A percentile compares a stretch with the other conserved stretches of the same genome.
Evolutionary conservation across 2,113 vertebrate genomes (phyloP).

Genomic region (Platysternon megacephalum): DNA sequence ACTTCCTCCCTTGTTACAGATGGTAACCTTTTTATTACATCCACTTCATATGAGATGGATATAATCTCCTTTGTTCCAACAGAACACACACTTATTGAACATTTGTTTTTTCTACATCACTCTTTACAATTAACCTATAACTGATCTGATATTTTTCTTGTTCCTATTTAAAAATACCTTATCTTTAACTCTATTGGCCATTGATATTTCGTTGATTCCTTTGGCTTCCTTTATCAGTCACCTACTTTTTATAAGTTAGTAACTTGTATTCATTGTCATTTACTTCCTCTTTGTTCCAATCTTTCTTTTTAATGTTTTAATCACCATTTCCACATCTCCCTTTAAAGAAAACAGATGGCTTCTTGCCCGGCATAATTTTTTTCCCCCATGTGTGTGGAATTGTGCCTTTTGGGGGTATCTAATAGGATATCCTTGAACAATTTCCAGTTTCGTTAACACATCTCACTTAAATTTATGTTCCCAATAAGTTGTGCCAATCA

Average conservation of each 20-base stretch:
- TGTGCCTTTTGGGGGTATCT: neutral
- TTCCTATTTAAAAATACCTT: neutral
- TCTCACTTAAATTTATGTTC: neutral
- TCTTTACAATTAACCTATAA: neutral
- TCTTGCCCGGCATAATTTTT: neutral
- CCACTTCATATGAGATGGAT: neutral
- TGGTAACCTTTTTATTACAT: neutral
- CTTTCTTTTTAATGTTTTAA: neutral
- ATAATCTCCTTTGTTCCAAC: neutral
- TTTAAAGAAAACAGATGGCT: neutral
- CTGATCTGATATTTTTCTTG: neutral
- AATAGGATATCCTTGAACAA: neutral
- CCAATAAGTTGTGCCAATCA: neutral
- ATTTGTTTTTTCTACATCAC: neutral
- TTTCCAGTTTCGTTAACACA: neutral
- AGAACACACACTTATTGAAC: neutral
- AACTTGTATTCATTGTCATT: too few relatives aligned
- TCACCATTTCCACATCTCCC: neutral
- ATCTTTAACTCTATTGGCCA: neutral
- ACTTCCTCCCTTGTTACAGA: rapidly evolving
- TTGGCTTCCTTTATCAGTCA: too few relatives aligned
- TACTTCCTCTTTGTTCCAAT: neutral
- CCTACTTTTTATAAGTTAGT: too few relatives aligned
- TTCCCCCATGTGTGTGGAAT: rapidly evolving
- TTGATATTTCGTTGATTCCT: neutral